A percentile compares a stretch with the other conserved stretches of the same genome.
Evolutionary conservation across 2,797 vertebrate species (phyloP).

Genomic region (Poliocrania exsul): DNA sequence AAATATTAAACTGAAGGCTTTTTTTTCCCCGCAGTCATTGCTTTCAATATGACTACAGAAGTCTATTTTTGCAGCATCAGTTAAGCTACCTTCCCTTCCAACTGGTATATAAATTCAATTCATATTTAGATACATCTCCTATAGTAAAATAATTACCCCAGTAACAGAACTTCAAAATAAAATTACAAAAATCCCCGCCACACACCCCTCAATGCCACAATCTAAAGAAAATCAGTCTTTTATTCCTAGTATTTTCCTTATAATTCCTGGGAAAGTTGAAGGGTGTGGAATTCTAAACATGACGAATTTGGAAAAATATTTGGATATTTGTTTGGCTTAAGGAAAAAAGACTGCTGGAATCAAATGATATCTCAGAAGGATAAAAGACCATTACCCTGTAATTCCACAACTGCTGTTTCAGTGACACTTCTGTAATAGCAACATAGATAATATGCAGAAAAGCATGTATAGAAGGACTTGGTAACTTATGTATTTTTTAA

Average conservation of each 20-base stretch:
- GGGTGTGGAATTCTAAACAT: not conserved
- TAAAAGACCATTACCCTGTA: not conserved
- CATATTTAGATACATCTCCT: not conserved
- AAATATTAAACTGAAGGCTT: not conserved
- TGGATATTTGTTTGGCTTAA: not conserved
- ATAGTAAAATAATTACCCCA: not conserved
- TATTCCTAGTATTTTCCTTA: not conserved
- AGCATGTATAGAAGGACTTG: not conserved
- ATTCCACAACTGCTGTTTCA: not conserved
- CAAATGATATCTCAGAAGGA: not conserved
- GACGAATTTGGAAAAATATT: not conserved
- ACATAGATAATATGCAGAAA: not conserved
- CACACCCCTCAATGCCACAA: accelerated
- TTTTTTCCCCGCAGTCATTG: not conserved
- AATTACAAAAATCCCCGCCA: not conserved
- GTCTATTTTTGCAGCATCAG: not conserved
- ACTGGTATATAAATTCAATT: not conserved
- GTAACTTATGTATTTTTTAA: not conserved
- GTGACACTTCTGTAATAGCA: not conserved
- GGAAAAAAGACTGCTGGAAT: not conserved
- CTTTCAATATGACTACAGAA: not conserved
- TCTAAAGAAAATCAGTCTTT: not conserved
- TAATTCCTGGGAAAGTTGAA: not conserved
- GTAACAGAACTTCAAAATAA: not conserved
- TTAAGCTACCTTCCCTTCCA: not conserved